Base-by-base conservation (phyloP, 2,113 vertebrate species). In the Rattus rattus region DNA sequence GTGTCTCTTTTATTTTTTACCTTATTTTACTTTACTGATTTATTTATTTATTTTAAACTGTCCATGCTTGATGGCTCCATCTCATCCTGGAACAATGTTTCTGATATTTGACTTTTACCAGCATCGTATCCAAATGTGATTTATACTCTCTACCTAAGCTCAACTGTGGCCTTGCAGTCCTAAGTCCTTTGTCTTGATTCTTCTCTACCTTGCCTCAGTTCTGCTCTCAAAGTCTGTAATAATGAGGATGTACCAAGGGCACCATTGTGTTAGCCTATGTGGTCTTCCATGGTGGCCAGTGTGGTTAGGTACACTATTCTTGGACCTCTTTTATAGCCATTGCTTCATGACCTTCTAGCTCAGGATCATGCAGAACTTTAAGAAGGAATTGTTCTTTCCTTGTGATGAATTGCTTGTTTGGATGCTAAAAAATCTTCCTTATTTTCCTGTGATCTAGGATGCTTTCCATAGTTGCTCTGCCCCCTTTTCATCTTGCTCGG, bases 371-470 rank as follows among this genome's bases (percentile, higher is more conserved):
- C 36, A n/a, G 22, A 90, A 75, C 24, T 85, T 63, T 86, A 36
- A 94, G 88, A 65, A 96, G 88, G 92, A 77, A 19, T 49, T 83
- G 49, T 83, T 92, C 73, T 92, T 94, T 91, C 33, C 20, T 16
- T 54, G 26, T 20, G 5, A 79, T 96, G 52, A 49, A 7, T 77
- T 90, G 69, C 75, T 94, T 96, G 26, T 28, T 33, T 52, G 30
- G 39, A 83, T 94, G 30, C 33, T 92, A 26, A 81, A 83, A 92
- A 79, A 84, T 84, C 95, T 96, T 86, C 65, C 85, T 90, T 85
- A 7, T 90, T 94, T 95, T 87, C n/a, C 19, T 95, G 10, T 39
- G 59, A 73, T 76, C 3, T 67, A 36, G 47, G 36, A 77, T 94
- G 65, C 61, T 94, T 95, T 77, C 30, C 90, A 91, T 63, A 83